Evolutionary conservation across 2,888 invertebrate genomes (phyloP).

Genomic region (Mimachlamys varia): DNA sequence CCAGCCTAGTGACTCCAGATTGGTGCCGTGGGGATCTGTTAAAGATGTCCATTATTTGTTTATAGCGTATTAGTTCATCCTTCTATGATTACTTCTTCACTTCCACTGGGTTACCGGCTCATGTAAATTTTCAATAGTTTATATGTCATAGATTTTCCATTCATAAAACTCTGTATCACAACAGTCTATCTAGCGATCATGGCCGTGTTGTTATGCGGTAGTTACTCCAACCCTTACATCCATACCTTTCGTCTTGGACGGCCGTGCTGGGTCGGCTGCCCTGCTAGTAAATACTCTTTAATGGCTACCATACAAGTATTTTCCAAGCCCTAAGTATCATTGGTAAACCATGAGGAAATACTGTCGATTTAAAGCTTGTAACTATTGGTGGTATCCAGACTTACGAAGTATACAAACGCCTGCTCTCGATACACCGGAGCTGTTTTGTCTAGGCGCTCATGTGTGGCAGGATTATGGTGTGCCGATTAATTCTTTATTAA

Average conservation of each 20-base stretch:
- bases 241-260: not conserved
- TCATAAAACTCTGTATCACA: not conserved
- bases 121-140: not conserved
- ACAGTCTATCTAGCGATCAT: not conserved
- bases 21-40: not conserved
- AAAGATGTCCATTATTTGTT: not conserved
- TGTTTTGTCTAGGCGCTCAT: not conserved
- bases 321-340: not conserved
- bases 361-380: slow-evolving; percentile 24
- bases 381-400: not conserved
- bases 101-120: not conserved
- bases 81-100: not conserved
- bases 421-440: not conserved
- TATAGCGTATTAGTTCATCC: not conserved
- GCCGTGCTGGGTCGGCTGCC: not conserved
- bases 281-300: not conserved
- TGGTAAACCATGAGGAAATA: not conserved
- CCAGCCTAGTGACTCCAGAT: too few relatives aligned
- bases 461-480: slow-evolving; percentile 6
- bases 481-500: slow-evolving; percentile 11
- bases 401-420: not conserved
- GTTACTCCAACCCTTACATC: not conserved
- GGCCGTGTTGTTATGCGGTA: not conserved
- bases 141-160: not conserved
- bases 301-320: not conserved